phyloP scores from a whole-genome alignment of 2,113 vertebrate species.

The Peucedramus taeniatus region DNA sequence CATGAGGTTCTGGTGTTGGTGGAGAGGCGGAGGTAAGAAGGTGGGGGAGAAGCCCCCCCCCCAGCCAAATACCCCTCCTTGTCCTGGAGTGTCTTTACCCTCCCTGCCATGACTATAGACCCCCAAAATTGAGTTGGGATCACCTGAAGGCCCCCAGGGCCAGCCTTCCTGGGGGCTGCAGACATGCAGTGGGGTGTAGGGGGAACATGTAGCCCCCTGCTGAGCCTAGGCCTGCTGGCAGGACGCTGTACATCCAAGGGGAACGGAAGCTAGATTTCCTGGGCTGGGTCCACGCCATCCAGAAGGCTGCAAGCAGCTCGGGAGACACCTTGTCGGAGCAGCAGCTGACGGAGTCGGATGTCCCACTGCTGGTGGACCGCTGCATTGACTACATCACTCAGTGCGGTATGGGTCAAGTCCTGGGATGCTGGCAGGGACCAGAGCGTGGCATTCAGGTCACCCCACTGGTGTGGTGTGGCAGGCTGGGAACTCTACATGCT shows the following conservation, averaged over 20 bases:
- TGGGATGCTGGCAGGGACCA: rapidly evolving
- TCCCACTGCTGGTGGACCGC: conserved; percentile 88
- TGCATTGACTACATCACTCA: conserved; percentile 91
- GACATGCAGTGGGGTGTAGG: too few species aligned
- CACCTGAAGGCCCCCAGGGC: neutral
- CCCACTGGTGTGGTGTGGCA: rapidly evolving
- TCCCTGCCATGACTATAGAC: neutral
- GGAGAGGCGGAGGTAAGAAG: conserved; percentile 84
- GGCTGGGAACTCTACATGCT: neutral
- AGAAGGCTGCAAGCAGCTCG: conserved; percentile 82
- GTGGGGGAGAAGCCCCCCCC: neutral
- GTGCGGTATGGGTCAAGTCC: conserved; percentile 73
- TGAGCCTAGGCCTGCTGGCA: neutral
- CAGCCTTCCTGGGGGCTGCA: neutral
- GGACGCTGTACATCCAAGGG: conserved; percentile 89
- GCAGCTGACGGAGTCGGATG: conserved; percentile 88
- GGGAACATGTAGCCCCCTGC: rapidly evolving
- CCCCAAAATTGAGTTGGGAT: neutral
- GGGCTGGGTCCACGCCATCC: conserved; percentile 85
- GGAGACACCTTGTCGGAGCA: conserved; percentile 88
- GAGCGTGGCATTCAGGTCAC: rapidly evolving
- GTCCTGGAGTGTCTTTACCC: neutral
- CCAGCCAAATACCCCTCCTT: neutral
- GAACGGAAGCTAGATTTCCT: conserved; percentile 88
- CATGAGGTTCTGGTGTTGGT: conserved; percentile 90